Percentiles rank a stretch among this genome's conserved stretches.
phyloP scores from a whole-genome alignment of 2,888 invertebrate species.

The Cerastoderma edule region DNA sequence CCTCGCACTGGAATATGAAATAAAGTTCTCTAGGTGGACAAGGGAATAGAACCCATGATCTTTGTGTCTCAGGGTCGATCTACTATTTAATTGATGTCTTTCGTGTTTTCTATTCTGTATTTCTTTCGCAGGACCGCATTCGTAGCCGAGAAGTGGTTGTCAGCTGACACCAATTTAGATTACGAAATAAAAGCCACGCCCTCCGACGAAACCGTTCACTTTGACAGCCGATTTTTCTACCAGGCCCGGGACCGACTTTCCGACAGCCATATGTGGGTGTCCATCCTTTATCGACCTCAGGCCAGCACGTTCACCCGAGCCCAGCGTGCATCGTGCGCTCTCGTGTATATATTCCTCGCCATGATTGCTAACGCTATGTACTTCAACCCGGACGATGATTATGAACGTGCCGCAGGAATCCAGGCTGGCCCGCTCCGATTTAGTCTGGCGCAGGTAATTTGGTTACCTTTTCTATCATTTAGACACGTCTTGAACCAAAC shows the following conservation, averaged over 20 bases:
- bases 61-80: no score
- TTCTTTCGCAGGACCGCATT: constrained; percentile 46
- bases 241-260: constrained; percentile 64
- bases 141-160: constrained; percentile 63
- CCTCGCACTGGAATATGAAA: no score
- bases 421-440: constrained; percentile 62
- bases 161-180: constrained; percentile 44
- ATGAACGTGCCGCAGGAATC: constrained; percentile 43
- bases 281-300: constrained; percentile 82
- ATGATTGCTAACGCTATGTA: constrained; percentile 84
- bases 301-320: constrained; percentile 82
- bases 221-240: constrained; percentile 38
- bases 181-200: constrained; percentile 5
- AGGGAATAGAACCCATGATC: no score
- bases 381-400: constrained; percentile 68
- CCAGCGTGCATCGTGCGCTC: constrained; percentile 79
- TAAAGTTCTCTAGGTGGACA: no score
- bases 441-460: constrained; percentile 45
- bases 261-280: constrained; percentile 84
- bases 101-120: no score
- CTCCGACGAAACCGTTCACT: constrained; percentile 8
- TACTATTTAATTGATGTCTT: no score
- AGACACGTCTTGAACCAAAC: no score
- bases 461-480: no score
- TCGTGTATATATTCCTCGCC: constrained; percentile 81